Percentiles rank a stretch among this genome's conserved stretches.
Conservation (phyloP, 2,888 invertebrate genomes). For the Eubasilissa splendida region DNA sequence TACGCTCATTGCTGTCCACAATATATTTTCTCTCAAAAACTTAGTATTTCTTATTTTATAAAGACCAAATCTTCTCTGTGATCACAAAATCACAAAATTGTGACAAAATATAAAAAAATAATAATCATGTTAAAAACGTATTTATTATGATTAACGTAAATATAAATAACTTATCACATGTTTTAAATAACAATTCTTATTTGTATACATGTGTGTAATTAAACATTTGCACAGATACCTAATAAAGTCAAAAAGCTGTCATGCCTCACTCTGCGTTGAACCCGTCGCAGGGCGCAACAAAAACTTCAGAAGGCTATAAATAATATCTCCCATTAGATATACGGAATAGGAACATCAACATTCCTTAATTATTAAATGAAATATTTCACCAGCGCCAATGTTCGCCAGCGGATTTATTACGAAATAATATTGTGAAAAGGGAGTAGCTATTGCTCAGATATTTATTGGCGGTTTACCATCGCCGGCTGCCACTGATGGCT, state of each 20-base stretch:
- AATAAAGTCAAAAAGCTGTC: background rate
- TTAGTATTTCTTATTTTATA: too few relatives aligned
- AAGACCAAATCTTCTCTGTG: too few relatives aligned
- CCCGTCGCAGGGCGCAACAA: conserved; percentile 1
- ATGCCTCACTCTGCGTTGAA: background rate
- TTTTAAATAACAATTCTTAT: too few relatives aligned
- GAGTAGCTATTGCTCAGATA: conserved; percentile 8
- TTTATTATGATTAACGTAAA: too few relatives aligned
- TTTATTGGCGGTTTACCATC: conserved; percentile 34
- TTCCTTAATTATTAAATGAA: conserved; percentile 32
- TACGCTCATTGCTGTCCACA: too few relatives aligned
- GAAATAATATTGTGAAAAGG: conserved; percentile 27
- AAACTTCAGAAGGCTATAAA: conserved; percentile 17
- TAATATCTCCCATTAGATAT: conserved; percentile 29
- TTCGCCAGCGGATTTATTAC: conserved; percentile 25
- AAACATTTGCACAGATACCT: too few relatives aligned
- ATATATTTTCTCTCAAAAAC: too few relatives aligned
- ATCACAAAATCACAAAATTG: too few relatives aligned
- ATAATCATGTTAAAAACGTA: too few relatives aligned
- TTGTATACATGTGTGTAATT: too few relatives aligned
- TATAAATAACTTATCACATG: too few relatives aligned
- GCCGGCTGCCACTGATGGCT: conserved; percentile 32
- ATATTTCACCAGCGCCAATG: conserved; percentile 23
- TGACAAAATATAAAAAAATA: too few relatives aligned
- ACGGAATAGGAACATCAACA: conserved; percentile 23